A percentile compares a stretch with the other conserved stretches of the same genome.
phyloP scores from a whole-genome alignment of 2,888 invertebrate species.

The Tetragonula carbonaria region DNA sequence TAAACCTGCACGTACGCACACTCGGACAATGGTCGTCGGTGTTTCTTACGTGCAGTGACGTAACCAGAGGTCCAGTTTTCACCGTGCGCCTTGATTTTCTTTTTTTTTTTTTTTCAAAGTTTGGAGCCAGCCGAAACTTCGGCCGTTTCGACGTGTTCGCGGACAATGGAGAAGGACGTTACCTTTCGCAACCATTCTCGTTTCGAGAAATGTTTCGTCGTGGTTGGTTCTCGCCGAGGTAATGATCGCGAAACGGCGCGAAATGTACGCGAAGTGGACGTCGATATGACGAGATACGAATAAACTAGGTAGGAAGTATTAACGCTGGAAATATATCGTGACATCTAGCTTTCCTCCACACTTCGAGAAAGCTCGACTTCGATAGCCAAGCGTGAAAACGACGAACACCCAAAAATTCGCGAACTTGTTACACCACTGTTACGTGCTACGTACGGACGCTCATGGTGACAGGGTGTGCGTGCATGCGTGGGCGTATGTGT shows the following conservation, averaged over 20 bases:
- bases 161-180: no score
- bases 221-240: no score
- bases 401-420: conserved; percentile 46
- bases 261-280: background rate
- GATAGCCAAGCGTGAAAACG: background rate
- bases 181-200: no score
- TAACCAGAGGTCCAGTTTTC: conserved; percentile 47
- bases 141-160: no score
- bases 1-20: conserved; percentile 38
- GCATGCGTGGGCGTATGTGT: conserved; percentile 43
- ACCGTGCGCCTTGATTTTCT: conserved; percentile 7
- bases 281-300: background rate
- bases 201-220: no score
- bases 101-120: no score
- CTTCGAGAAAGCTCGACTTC: background rate
- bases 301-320: background rate
- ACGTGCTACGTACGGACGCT: conserved; percentile 5
- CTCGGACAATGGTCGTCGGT: conserved; percentile 30
- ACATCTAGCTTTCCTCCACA: background rate
- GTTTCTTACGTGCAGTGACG: conserved; percentile 54
- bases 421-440: conserved; percentile 55
- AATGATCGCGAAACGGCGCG: no score
- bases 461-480: conserved; percentile 29
- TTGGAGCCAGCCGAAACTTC: no score
- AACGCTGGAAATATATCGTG: background rate